Evolutionary conservation across 2,113 vertebrate species (phyloP), one percentile per base, ranked within the genome.

Genomic region (Myocastor coypus): DNA sequence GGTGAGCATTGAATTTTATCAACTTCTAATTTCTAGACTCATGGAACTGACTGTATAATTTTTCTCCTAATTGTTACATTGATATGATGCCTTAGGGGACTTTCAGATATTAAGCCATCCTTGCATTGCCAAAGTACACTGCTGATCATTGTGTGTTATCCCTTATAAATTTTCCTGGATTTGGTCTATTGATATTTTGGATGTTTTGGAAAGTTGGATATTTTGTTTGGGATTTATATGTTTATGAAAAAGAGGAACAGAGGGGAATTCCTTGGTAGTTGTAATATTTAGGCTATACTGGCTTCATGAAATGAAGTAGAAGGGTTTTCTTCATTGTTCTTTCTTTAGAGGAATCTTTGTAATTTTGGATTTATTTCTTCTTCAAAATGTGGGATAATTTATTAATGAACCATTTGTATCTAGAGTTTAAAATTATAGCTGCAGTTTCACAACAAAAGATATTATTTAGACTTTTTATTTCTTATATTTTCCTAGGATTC

Each of bases 31-130:
- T 89, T 61, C 40, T 80, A 20, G 34, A 89, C 16, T 40, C 92
- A 52, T 34, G 69, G 40, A 87, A 86, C 46, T 82, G 20, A 73
- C 52, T 22, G 17, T 50, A 83, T 73, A 12, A 59, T 50, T 46
- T 83, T 84, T 94, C 66, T 85, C 55, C 30, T 66, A 57, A 83
- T 81, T 71, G 34, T 82, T 95, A 86, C 46, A 88, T 37, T 88
- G 66, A 86, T 42, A 9, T 66, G 20, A 1, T 92, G 13, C 83
- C 46, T 77, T 88, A 83, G 92, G 86, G 61, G 32, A 90, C 57
- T 82, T 82, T 87, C 46, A 83, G 34, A 57, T 42, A 20, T 87
- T 61, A 95, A 95, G 24, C 42, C 34, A 91, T 71, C 13, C 63
- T 89, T 63, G 26, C 10, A 55, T 89, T 89, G 24, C 40, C 75